Percentiles rank a stretch among this genome's conserved stretches.
These are phyloP conservation scores for Megamerina dolium DNA, from an alignment of 2,888 invertebrate genomes.

Conservation along the genomic window DNA sequence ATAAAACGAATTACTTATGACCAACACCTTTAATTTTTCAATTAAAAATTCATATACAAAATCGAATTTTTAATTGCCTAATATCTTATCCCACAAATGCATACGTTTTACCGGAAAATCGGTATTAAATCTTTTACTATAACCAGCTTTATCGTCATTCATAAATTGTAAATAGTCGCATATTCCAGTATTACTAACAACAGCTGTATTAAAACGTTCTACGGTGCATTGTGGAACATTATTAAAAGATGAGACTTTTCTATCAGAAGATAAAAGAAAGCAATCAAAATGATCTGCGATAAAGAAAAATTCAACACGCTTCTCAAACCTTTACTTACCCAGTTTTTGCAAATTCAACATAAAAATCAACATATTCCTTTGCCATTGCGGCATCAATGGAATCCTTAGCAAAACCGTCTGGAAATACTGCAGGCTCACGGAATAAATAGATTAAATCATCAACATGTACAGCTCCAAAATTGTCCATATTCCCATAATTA, in stretches of 20 bases:
- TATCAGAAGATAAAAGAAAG: not conserved
- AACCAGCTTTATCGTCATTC: too few species aligned
- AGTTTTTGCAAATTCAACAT: conserved; percentile 50
- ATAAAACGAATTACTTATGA: too few species aligned
- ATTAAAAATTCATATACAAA: too few species aligned
- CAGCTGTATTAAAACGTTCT: conserved; percentile 15
- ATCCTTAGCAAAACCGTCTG: conserved; percentile 32
- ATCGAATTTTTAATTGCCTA: too few species aligned
- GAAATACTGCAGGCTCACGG: conserved; percentile 40
- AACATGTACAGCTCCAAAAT: conserved; percentile 47
- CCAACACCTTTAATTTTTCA: too few species aligned
- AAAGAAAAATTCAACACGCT: too few species aligned
- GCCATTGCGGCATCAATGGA: conserved; percentile 42
- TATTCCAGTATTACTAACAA: conserved; percentile 20
- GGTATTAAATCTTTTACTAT: conserved; percentile 20
- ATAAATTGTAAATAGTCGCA: conserved; percentile 37
- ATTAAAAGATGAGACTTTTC: conserved; percentile 12
- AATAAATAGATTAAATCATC: conserved; percentile 53
- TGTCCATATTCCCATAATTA: conserved; percentile 10
- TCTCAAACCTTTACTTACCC: conserved; percentile 46
- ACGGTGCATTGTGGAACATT: conserved; percentile 21
- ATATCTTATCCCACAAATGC: conserved; percentile 25
- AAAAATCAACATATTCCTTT: conserved; percentile 42
- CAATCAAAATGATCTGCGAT: not conserved
- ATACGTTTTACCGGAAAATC: conserved; percentile 18